Evolutionary conservation across 2,797 vertebrate species (phyloP).

Genomic region (Melanotaenia nigrans): DNA sequence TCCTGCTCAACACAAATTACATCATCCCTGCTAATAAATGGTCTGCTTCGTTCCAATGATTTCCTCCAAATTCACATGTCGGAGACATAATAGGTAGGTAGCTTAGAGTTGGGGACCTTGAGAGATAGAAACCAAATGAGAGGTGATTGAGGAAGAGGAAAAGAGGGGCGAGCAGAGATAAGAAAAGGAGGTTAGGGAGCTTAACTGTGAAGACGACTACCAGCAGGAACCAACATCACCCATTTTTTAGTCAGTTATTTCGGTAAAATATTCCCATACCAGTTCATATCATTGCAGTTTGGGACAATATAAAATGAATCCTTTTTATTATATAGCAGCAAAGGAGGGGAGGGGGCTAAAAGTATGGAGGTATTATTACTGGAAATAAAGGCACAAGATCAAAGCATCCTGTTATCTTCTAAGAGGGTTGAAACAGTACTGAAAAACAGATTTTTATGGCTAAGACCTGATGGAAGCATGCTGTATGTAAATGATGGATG

Average conservation of each 20-base stretch:
- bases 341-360: too few species aligned
- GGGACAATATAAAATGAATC: not conserved
- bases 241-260: not conserved
- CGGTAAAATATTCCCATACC: conserved; percentile 17
- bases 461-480: too few species aligned
- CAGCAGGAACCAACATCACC: conserved; percentile 11
- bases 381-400: not conserved
- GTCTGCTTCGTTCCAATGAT: conserved; percentile 65
- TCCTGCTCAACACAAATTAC: conserved; percentile 64
- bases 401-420: not conserved
- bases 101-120: conserved; percentile 43
- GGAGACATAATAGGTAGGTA: conserved; percentile 55
- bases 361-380: not conserved
- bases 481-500: too few species aligned
- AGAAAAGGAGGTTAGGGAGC: conserved; percentile 22
- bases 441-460: too few species aligned
- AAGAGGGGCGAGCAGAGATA: conserved; percentile 39
- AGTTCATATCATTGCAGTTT: conserved; percentile 3
- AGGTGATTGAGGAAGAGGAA: conserved; percentile 45
- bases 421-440: not conserved
- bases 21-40: conserved; percentile 68
- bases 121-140: conserved; percentile 65
- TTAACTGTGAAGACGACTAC: conserved; percentile 4
- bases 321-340: conserved; percentile 10
- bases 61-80: conserved; percentile 52